Conservation (phyloP, 2,888 invertebrate genomes). For the Pandemis corylana region DNA sequence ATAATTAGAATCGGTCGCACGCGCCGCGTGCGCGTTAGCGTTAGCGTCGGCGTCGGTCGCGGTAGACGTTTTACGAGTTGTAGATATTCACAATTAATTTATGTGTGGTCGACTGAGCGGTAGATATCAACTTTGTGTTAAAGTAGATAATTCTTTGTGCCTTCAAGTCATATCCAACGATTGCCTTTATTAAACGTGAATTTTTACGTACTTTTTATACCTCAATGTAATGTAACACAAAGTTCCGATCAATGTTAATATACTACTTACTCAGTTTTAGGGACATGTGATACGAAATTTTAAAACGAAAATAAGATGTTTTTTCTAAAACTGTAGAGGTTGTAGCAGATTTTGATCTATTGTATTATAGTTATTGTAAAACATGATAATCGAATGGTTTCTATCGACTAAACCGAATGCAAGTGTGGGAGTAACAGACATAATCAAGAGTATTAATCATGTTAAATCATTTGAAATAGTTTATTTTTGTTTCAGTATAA, state of each 20-base stretch:
- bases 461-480: conserved; percentile 81
- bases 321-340: conserved; percentile 27
- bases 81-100: conserved; percentile 58
- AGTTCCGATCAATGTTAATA: conserved; percentile 35
- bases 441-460: conserved; percentile 58
- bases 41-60: background rate
- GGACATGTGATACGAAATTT: conserved; percentile 40
- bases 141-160: conserved; percentile 70
- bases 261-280: conserved; percentile 28
- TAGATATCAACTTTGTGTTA: conserved; percentile 61
- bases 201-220: conserved; percentile 76
- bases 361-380: conserved; percentile 16
- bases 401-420: conserved; percentile 21
- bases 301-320: conserved; percentile 32
- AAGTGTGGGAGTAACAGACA: conserved; percentile 28
- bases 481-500: conserved; percentile 72
- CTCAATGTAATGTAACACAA: conserved; percentile 55
- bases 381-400: conserved; percentile 22
- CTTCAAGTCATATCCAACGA: conserved; percentile 82
- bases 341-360: conserved; percentile 40
- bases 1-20: conserved; percentile 40
- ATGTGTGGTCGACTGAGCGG: conserved; percentile 56
- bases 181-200: conserved; percentile 76
- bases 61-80: conserved; percentile 18
- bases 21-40: conserved; percentile 3